These are phyloP conservation scores for Pseudonaja textilis DNA, from an alignment of 2,113 vertebrate species.

Conservation along the genomic window DNA sequence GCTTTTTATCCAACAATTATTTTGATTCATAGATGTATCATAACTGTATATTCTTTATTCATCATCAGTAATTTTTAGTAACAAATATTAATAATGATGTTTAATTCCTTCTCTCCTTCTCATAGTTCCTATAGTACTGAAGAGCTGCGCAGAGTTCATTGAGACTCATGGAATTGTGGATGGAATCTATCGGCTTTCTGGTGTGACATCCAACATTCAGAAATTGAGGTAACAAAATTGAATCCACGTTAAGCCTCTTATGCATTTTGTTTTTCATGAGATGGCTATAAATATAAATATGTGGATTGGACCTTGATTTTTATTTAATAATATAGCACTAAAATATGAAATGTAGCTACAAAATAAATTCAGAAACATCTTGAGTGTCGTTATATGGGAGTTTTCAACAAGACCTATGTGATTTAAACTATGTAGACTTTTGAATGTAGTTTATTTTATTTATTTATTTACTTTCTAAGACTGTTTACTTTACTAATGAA, in stretches of 20 bases:
- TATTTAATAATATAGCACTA: not conserved
- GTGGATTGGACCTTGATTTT: too few species aligned
- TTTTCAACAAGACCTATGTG: not conserved
- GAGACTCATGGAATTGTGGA: conserved; percentile 96
- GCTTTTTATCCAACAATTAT: not conserved
- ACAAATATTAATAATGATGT: not conserved
- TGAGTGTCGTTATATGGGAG: not conserved
- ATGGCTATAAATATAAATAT: not conserved
- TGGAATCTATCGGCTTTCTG: conserved; percentile 96
- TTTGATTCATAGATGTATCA: not conserved
- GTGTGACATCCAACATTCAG: conserved; percentile 97
- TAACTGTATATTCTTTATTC: not conserved
- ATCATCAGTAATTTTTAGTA: not conserved
- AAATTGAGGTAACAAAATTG: conserved; percentile 82
- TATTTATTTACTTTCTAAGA: not conserved
- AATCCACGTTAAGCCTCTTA: not conserved
- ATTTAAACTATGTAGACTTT: not conserved
- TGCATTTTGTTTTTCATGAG: not conserved
- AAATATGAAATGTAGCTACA: not conserved
- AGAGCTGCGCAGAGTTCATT: conserved; percentile 94
- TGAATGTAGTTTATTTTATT: not conserved
- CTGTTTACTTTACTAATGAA: not conserved
- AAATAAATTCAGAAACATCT: not conserved
- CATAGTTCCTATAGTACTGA: conserved; percentile 91
- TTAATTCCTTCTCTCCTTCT: conserved; percentile 43